These are phyloP conservation scores for Coelogynopora nodosa DNA, from an alignment of 2,888 invertebrate species.

Conservation along the genomic window DNA sequence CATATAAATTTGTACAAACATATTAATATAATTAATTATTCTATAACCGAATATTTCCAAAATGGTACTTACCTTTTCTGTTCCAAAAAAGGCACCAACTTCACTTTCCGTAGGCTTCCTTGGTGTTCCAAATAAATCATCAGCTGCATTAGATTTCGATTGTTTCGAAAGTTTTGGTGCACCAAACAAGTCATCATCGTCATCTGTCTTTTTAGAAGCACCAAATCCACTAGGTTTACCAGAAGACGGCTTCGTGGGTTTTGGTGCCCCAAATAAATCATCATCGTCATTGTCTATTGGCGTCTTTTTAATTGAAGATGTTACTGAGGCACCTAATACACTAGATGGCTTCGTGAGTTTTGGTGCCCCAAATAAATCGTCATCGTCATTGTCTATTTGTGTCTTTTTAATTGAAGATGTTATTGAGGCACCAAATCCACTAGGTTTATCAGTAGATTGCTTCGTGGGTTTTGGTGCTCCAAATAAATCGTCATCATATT, in stretches of 20 bases:
- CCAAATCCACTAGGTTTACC: background rate
- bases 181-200: background rate
- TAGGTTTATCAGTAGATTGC: background rate
- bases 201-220: background rate
- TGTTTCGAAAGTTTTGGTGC: background rate
- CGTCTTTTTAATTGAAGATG: background rate
- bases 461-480: background rate
- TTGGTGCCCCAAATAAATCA: background rate
- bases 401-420: background rate
- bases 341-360: background rate
- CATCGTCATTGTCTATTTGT: background rate
- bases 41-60: no score
- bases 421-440: background rate
- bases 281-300: background rate
- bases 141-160: background rate
- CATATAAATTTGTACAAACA: no score
- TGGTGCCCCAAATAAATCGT: background rate
- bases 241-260: background rate
- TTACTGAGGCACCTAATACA: background rate
- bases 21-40: no score
- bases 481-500: background rate
- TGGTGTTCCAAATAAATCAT: background rate
- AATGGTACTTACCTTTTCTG: background rate
- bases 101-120: background rate
- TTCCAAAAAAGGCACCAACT: background rate